Evolutionary conservation across 2,888 invertebrate genomes (phyloP), one percentile per base, ranked within the genome.

Genomic region (Taenaris catops): DNA sequence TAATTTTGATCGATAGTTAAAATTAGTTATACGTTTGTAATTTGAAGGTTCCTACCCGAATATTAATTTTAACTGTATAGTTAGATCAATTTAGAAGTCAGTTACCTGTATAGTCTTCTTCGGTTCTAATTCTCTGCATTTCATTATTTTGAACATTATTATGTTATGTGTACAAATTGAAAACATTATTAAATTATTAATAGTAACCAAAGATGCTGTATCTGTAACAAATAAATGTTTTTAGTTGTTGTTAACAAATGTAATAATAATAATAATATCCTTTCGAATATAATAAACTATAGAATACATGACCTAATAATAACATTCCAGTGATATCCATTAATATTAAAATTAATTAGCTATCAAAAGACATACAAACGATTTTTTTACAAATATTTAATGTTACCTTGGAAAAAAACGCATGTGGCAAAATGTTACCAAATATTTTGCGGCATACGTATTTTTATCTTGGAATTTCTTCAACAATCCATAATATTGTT

Each of bases 41-140:
- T 47, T 79, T 69, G 74, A 81, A 67, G 76, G 84, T 84, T 84
- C 84, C 84, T 84, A 84, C 71, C 73, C 75, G 60, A 76, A 69
- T 68, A 66, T 61, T 57, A 58, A n/a, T 53, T 55, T 57, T 60
- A 68, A 68, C 58, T 63, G 59, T 61, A 70, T 69, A 64, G 63
- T 58, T 73, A 73, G 66, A 62, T 51, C 55, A 57, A 59, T 60
- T 53, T 54, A 44, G 62, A 53, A 50, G 60, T 62, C 64, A 68
- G 71, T 78, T 79, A 79, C 80, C 80, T 71, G 59, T 58, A 60
- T 53, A 51, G n/a, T n/a, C 44, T 28, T 46, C 34, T 34, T 41
- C 18, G n/a, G n/a, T 35, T 31, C 35, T 38, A 33, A 29, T 35
- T 23, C 11, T 28, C 11, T 18, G 27, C 25, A 27, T 25, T 41